Evolutionary conservation across 2,888 invertebrate species (phyloP).

Genomic region (Aquatica leii): DNA sequence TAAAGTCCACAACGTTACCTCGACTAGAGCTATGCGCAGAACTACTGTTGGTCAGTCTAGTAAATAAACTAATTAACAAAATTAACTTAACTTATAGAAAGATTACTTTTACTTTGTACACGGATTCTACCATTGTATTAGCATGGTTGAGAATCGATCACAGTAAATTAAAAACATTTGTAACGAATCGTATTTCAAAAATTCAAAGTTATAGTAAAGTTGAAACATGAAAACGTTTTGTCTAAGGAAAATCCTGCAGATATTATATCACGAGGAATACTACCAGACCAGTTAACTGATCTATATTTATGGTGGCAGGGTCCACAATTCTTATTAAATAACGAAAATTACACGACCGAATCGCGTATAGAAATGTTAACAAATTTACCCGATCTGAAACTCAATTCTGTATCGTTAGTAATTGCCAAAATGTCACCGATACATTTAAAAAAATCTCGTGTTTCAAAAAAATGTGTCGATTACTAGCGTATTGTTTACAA

Average conservation of each 20-base stretch:
- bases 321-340: not conserved
- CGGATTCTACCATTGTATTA: slow-evolving; percentile 6
- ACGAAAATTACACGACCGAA: slow-evolving; percentile 25
- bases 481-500: too few relatives aligned
- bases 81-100: not conserved
- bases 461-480: not conserved
- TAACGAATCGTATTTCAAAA: not conserved
- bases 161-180: slow-evolving; percentile 3
- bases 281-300: not conserved
- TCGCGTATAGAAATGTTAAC: slow-evolving; percentile 44
- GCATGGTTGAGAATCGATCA: slow-evolving; percentile 4
- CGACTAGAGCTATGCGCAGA: slow-evolving; percentile 1
- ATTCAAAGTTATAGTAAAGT: not conserved
- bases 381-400: not conserved
- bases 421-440: not conserved
- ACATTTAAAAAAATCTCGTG: not conserved
- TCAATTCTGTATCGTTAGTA: not conserved
- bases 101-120: not conserved
- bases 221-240: not conserved
- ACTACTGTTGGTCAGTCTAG: not conserved
- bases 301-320: not conserved
- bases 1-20: not conserved
- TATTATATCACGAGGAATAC: not conserved
- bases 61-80: not conserved
- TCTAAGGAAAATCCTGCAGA: not conserved